These are phyloP conservation scores for Villa cingulata DNA, from an alignment of 2,888 invertebrate species.

Conservation along the genomic window DNA sequence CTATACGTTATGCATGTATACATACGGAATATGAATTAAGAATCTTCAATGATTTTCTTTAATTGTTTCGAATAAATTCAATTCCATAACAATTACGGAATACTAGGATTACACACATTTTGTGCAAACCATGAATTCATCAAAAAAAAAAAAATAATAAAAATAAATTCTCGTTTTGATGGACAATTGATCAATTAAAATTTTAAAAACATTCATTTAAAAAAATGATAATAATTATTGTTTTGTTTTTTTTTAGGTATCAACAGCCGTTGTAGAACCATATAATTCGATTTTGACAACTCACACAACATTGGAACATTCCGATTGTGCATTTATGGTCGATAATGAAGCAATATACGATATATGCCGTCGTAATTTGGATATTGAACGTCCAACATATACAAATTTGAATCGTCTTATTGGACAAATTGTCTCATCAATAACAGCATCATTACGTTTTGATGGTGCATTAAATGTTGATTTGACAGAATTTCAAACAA, in stretches of 20 bases:
- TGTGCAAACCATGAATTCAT: too few species aligned
- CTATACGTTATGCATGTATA: too few species aligned
- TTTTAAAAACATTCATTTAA: too few species aligned
- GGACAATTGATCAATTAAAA: too few species aligned
- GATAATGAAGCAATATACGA: constrained; percentile 82
- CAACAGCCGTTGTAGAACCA: constrained; percentile 70
- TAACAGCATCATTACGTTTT: constrained; percentile 83
- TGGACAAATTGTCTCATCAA: constrained; percentile 81
- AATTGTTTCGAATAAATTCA: too few species aligned
- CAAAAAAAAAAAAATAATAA: too few species aligned
- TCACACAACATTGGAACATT: constrained; percentile 76
- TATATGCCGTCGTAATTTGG: constrained; percentile 74
- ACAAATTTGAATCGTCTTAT: constrained; percentile 78
- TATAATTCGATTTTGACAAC: constrained; percentile 90
- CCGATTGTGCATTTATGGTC: constrained; percentile 87
- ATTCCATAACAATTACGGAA: too few species aligned
- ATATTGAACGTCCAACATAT: constrained; percentile 73
- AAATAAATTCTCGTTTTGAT: too few species aligned
- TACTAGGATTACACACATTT: too few species aligned
- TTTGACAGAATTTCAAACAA: constrained; percentile 87
- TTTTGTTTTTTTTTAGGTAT: constrained; percentile 58
- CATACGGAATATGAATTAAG: too few species aligned
- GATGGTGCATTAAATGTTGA: constrained; percentile 88
- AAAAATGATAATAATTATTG: too few species aligned
- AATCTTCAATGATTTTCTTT: too few species aligned